Conservation (phyloP, 2,113 vertebrate species). For the Polypterus bichir region DNA sequence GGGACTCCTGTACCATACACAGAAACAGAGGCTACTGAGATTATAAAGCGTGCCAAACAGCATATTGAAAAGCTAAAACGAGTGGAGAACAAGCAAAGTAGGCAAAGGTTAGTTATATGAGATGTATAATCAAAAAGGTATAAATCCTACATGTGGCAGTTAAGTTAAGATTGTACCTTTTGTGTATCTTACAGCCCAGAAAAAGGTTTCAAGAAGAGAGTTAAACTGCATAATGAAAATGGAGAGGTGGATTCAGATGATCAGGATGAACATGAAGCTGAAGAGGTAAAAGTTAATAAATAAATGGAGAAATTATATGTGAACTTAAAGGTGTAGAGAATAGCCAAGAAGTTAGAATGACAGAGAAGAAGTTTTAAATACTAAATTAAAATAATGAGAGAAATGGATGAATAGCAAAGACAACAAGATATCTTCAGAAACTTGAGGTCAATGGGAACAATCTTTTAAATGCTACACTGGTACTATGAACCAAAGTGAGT, state of each 20-base stretch:
- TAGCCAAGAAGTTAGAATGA: neutral
- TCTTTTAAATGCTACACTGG: too few relatives aligned
- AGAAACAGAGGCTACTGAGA: slow-evolving; percentile 74
- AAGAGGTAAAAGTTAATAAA: slow-evolving; percentile 51
- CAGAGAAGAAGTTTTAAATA: neutral
- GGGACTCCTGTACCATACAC: slow-evolving; percentile 47
- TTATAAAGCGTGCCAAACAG: slow-evolving; percentile 74
- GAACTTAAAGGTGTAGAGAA: too few relatives aligned
- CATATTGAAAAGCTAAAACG: slow-evolving; percentile 85
- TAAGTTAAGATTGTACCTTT: too few relatives aligned
- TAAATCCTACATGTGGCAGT: neutral
- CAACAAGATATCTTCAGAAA: too few relatives aligned
- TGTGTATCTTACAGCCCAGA: slow-evolving; percentile 55
- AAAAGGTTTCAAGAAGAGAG: slow-evolving; percentile 69
- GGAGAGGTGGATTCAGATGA: slow-evolving; percentile 63
- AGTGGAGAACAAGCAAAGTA: slow-evolving; percentile 72
- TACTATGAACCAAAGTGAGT: neutral
- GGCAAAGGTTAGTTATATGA: slow-evolving; percentile 57
- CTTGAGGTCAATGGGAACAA: too few relatives aligned
- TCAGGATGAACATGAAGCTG: slow-evolving; percentile 58
- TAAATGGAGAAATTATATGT: too few relatives aligned
- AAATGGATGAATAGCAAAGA: neutral
- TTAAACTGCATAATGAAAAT: slow-evolving; percentile 67
- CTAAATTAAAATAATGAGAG: rapidly evolving
- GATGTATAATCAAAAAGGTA: neutral